These are phyloP conservation scores for Drosophila nr. fundita DNA, from an alignment of 2,888 invertebrate genomes.

Conservation along the genomic window DNA sequence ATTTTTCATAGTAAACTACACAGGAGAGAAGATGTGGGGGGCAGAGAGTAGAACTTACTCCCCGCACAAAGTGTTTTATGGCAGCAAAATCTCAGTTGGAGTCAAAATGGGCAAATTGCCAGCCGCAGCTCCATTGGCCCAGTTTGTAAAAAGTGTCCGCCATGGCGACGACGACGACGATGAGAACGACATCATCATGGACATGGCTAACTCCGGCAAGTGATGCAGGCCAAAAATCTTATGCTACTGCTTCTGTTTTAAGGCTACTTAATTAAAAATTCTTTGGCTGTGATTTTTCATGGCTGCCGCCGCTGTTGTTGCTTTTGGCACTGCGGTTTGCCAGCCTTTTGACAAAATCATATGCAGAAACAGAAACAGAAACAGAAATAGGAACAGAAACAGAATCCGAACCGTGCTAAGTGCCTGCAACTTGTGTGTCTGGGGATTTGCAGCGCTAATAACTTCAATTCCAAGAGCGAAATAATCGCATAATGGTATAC, in stretches of 20 bases:
- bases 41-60: conserved; percentile 7
- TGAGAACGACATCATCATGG: conserved; percentile 43
- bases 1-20: conserved; percentile 69
- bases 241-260: conserved; percentile 29
- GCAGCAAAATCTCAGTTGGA: conserved; percentile 74
- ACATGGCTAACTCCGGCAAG: conserved; percentile 33
- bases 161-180: conserved; percentile 42
- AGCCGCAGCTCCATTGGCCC: conserved; percentile 59
- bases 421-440: conserved; percentile 19
- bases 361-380: conserved; percentile 42
- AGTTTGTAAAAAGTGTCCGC: conserved; percentile 60
- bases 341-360: conserved; percentile 41
- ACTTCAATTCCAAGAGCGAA: conserved; percentile 38
- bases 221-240: conserved; percentile 23
- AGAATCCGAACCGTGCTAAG: conserved; percentile 35
- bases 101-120: conserved; percentile 70
- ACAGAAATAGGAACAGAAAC: conserved; percentile 20
- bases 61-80: conserved; percentile 68
- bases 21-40: conserved; percentile 2
- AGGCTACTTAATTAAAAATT: conserved; percentile 76
- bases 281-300: conserved; percentile 56
- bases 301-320: conserved; percentile 17
- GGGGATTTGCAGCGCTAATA: conserved; percentile 59
- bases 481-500: conserved; percentile 12
- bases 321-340: conserved; percentile 36